Evolutionary conservation across 2,797 vertebrate species (phyloP), one percentile per base, ranked within the genome.

Genomic region (Bradypodion pumilum): DNA sequence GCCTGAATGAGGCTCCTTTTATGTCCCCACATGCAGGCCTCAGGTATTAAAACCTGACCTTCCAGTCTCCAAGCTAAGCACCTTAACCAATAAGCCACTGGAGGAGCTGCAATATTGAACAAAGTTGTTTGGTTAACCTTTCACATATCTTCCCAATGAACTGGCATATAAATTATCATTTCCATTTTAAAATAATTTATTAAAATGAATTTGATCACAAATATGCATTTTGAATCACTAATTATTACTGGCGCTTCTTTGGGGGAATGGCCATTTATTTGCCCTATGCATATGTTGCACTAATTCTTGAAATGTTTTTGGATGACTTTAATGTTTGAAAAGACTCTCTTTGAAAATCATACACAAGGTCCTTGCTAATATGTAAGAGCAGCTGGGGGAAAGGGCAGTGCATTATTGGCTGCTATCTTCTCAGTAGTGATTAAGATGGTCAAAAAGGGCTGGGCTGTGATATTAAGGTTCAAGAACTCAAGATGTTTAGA

Each of bases 191-290:
- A 91, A 91, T 83, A 90, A 92, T 91, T 88, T 94, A 94, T 95
- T 93, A 93, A 94, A 95, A 94, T 88, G 93, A 89, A 89, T 90
- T 95, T 94, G 37, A 76, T 92, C 94, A 89, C 81, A 92, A 93
- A 91, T 91, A 95, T 95, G 92, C 81, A 95, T 94, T 94, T 91
- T 92, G 88, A 93, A 87, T 94, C 92, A 91, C 89, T 89, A 92
- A 90, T 89, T 94, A 93, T 93, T 88, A 87, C 62, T 78, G 92
- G 91, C 93, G 91, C 70, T 94, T 94, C n/a, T 90, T 95, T 93
- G 88, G 90, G 82, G 94, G 92, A 91, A 89, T 90, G 94, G 91
- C 84, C 86, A 83, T 90, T 40, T 86, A 82, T 90, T 91, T 87
- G 89, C 79, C 76, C 81, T 85, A 92, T 92, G 87, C 90, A 88